Conservation (phyloP, 1,140 invertebrate species). For the Muscidifurax raptorellus region DNA sequence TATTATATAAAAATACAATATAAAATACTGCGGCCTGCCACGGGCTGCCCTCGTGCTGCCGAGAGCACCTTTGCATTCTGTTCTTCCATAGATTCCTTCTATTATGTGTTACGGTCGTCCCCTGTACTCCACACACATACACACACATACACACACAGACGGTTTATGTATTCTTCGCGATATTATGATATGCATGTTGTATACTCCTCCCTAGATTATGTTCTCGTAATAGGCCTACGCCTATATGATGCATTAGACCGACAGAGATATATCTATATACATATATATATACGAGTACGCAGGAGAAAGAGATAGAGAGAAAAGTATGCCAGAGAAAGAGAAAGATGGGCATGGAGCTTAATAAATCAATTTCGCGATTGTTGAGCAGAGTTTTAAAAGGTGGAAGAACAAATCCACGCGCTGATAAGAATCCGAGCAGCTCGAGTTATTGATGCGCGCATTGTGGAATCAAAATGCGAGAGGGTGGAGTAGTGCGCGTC, state of each 20-base stretch:
- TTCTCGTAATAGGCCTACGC: not conserved
- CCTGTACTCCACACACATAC: not conserved
- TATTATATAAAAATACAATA: not conserved
- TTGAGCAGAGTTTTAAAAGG: not conserved
- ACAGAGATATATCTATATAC: not conserved
- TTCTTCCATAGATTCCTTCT: conserved; percentile 19
- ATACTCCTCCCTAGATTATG: not conserved
- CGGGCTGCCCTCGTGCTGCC: not conserved
- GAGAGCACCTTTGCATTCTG: conserved; percentile 19
- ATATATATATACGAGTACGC: not conserved
- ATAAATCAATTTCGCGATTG: not conserved
- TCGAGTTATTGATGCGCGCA: not conserved
- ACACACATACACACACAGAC: not conserved
- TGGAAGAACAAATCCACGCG: not conserved
- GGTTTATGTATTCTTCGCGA: not conserved
- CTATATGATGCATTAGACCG: not conserved
- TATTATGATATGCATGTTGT: not conserved
- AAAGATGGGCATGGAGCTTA: not conserved
- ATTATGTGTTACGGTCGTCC: not conserved
- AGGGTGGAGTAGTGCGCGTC: not conserved
- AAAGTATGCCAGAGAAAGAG: not conserved
- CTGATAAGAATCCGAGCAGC: not conserved
- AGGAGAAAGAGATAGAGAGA: not conserved
- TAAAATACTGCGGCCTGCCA: not conserved
- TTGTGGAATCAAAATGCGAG: conserved; percentile 8